Evolutionary conservation across 2,888 invertebrate genomes (phyloP).

Genomic region (Pegoplata infirma): DNA sequence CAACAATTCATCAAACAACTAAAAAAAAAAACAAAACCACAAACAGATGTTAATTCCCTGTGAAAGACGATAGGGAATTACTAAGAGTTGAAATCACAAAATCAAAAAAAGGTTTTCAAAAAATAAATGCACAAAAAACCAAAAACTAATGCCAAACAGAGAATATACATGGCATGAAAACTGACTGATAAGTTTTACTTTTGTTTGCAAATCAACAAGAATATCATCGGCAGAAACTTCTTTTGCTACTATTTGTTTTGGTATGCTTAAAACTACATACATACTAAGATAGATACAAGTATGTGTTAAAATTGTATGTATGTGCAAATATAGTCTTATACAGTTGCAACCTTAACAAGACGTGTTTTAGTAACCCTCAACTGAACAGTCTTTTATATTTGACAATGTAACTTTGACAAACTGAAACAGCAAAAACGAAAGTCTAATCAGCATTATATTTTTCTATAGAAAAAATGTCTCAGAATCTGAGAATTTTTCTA

Average conservation of each 20-base stretch:
- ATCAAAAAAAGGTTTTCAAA: too few species aligned
- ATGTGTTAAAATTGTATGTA: background rate
- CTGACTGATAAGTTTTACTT: slow-evolving; percentile 12
- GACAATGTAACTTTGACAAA: too few species aligned
- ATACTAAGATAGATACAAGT: too few species aligned
- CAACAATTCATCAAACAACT: background rate
- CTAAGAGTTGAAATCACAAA: background rate
- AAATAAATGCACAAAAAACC: background rate
- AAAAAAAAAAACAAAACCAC: background rate
- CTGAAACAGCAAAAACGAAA: too few species aligned
- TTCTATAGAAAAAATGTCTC: too few species aligned
- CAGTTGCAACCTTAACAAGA: background rate
- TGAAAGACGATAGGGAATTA: slow-evolving; percentile 5
- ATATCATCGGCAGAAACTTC: background rate
- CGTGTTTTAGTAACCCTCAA: too few species aligned
- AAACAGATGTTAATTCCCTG: slow-evolving; percentile 10
- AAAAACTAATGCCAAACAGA: background rate
- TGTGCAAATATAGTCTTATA: background rate
- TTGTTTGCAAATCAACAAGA: background rate
- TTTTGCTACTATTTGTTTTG: too few species aligned
- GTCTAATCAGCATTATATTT: too few species aligned
- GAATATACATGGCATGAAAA: background rate
- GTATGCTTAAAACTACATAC: too few species aligned
- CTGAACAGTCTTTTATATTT: too few species aligned
- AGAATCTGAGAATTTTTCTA: too few species aligned